phyloP scores from a whole-genome alignment of 2,888 invertebrate genomes.

The Tryphoninae sp. region DNA sequence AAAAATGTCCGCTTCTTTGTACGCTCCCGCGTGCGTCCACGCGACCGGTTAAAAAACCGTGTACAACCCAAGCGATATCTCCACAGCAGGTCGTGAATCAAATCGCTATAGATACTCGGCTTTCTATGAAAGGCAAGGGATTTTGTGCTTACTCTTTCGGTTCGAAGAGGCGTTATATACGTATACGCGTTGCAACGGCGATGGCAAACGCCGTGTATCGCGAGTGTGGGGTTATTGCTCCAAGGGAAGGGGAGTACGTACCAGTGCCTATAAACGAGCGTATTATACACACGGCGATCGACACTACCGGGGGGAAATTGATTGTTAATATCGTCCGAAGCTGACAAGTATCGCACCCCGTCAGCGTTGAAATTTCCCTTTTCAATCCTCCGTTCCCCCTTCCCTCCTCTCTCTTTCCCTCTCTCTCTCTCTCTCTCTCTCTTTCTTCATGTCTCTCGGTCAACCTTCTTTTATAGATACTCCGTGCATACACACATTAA shows the following conservation, averaged over 20 bases:
- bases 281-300: slow-evolving; percentile 7
- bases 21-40: neutral
- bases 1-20: neutral
- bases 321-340: slow-evolving; percentile 50
- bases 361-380: slow-evolving; percentile 24
- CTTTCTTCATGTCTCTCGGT: neutral
- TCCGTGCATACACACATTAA: neutral
- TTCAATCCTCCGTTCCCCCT: neutral
- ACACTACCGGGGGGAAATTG: slow-evolving; percentile 43
- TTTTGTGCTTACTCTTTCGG: slow-evolving; percentile 42
- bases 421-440: neutral
- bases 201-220: neutral
- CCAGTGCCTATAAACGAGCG: neutral
- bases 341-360: slow-evolving; percentile 14
- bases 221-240: neutral
- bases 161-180: slow-evolving; percentile 10
- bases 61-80: neutral
- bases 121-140: slow-evolving; percentile 21
- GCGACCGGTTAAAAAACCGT: neutral
- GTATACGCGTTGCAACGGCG: slow-evolving; percentile 1
- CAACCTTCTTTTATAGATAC: neutral
- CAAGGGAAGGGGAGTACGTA: neutral
- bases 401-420: neutral
- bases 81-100: slow-evolving; percentile 40
- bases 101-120: slow-evolving; percentile 35